Base-by-base conservation (phyloP, 2,888 invertebrate genomes). In the Antheraea assamensis region DNA sequence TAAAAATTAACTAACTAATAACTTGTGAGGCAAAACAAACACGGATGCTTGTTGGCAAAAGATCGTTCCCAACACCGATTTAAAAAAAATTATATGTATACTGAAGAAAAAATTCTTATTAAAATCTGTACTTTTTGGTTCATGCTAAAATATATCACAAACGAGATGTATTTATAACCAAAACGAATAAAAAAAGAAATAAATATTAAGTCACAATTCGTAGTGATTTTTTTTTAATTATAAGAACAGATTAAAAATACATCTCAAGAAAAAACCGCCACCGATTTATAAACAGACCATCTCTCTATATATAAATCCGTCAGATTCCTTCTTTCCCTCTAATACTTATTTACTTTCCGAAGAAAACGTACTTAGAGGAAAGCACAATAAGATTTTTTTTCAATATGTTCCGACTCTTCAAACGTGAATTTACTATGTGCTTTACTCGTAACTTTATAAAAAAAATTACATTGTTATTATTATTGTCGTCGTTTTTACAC, bases 1-100 rank as follows among this genome's bases (percentile, higher is more conserved):
- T n/a, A 31, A 31, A 24, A 24, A 55, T 21, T 21, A 58, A 17
- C 2, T 30, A 35, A 35, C 42, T 42, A n/a, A 19, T 35, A 35
- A 52, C 15, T 30, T 21, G 27, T 21, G 30, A 21, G 24, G 49
- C 30, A 49, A 66, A 49, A 73, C 71, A 75, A 72, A 79, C 24
- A 30, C 75, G 75, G 74, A 72, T 75, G 75, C 74, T 80, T 78
- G 24, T 80, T 78, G 24, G 77, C 78, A 75, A 74, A 78, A 79
- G 78, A 78, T 74, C 77, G 78, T 77, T 55, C 70, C 73, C 70
- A 73, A 73, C 66, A 72, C 64, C 72, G 49, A 76, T 73, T 76
- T 76, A 80, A 79, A 74, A 78, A 35, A 19, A 21, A 19, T 8
- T 42, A 42, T 42, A 42, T 13, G 42, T 42, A 42, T 42, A 42